phyloP scores from a whole-genome alignment of 1,140 invertebrate genomes.

The Drosophila tani region DNA sequence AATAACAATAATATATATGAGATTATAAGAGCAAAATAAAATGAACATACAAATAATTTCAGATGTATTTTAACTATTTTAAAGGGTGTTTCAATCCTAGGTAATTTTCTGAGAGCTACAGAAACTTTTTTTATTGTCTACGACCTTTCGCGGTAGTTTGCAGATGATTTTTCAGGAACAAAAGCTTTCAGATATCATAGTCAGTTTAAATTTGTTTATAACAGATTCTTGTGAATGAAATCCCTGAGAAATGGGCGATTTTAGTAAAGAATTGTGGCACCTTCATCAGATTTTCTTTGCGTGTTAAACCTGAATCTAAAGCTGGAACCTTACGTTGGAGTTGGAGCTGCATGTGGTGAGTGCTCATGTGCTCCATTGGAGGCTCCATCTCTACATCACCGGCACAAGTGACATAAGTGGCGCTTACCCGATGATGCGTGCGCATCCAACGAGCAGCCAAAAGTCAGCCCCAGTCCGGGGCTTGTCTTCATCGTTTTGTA shows the following conservation, averaged over 20 bases:
- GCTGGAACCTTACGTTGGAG: conserved; percentile 36
- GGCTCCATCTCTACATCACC: conserved; percentile 80
- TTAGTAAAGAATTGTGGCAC: no score
- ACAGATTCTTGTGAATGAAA: no score
- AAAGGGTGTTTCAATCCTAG: no score
- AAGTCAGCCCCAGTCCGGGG: conserved; percentile 32
- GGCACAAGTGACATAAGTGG: conserved; percentile 84
- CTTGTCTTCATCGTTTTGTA: conserved; percentile 73
- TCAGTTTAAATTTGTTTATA: no score
- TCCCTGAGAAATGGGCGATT: no score
- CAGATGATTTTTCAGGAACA: not conserved
- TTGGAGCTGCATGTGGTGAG: conserved; percentile 62
- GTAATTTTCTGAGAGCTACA: not conserved
- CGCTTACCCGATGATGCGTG: conserved; percentile 84
- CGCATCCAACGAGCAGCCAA: conserved; percentile 74
- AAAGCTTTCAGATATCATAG: no score
- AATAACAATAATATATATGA: no score
- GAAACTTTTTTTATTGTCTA: no score
- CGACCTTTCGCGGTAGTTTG: no score
- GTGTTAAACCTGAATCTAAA: conserved; percentile 28
- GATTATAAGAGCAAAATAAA: not conserved
- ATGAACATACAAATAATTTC: not conserved
- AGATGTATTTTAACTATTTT: not conserved
- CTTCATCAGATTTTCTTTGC: not conserved
- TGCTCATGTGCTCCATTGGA: conserved; percentile 57